Conservation (phyloP, 35 echinoderm and acorn worm species). For the Ophiothrix spiculata region DNA sequence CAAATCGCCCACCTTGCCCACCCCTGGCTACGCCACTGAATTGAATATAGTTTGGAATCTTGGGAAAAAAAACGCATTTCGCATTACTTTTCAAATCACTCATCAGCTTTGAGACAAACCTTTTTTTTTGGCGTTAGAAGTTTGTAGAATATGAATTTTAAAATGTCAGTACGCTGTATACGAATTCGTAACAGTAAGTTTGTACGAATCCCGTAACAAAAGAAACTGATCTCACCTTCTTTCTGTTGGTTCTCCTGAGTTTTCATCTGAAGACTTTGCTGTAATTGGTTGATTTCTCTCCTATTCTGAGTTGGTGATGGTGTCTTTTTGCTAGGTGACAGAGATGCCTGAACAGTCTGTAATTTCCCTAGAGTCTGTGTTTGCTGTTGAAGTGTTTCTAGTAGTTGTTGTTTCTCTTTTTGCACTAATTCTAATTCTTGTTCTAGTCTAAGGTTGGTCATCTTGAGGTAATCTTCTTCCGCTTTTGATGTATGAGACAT, state of each 20-base stretch:
- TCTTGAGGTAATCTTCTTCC: conserved; percentile 55
- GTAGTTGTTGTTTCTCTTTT: conserved; percentile 64
- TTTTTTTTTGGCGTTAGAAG: too few species aligned
- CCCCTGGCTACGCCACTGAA: too few species aligned
- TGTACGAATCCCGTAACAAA: too few species aligned
- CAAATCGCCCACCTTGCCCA: too few species aligned
- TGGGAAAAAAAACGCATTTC: too few species aligned
- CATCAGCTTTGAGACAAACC: too few species aligned
- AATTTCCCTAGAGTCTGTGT: conserved; percentile 27
- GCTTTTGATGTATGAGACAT: conserved; percentile 6
- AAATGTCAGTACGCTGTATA: too few species aligned
- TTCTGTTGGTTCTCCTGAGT: not conserved
- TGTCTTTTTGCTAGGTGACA: conserved; percentile 2
- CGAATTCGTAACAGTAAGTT: too few species aligned
- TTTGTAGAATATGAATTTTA: too few species aligned
- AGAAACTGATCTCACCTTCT: not conserved
- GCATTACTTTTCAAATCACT: too few species aligned
- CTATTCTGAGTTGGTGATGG: not conserved
- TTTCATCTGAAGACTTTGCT: conserved; percentile 23
- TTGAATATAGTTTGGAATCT: too few species aligned
- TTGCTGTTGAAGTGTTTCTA: conserved; percentile 68
- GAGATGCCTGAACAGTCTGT: not conserved
- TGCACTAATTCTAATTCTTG: conserved; percentile 71
- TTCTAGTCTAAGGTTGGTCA: conserved; percentile 71
- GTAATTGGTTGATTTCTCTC: not conserved